phyloP scores from a whole-genome alignment of 2,888 invertebrate genomes.

The Dolomedes plantarius region DNA sequence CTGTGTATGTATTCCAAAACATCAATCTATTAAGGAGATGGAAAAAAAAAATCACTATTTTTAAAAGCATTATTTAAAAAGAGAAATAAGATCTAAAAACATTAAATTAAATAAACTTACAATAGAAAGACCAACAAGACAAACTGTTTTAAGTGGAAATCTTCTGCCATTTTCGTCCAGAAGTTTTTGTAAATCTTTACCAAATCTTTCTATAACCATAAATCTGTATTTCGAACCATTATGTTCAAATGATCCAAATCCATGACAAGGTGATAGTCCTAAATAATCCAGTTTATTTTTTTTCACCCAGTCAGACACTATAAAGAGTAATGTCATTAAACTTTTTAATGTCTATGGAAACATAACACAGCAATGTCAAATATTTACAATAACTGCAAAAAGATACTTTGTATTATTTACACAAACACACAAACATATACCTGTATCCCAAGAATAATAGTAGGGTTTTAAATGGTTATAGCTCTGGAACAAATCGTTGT shows the following conservation, averaged over 20 bases:
- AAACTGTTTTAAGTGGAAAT: constrained; percentile 86
- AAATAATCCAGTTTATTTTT: constrained; percentile 50
- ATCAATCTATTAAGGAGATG: constrained; percentile 82
- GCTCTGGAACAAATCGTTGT: no score
- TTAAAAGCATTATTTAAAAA: no score
- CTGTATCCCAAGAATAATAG: no score
- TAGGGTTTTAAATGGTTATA: no score
- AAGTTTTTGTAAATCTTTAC: constrained; percentile 88
- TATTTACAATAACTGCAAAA: no score
- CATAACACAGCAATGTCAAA: no score
- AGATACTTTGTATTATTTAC: no score
- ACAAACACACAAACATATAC: no score
- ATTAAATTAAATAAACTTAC: constrained; percentile 28
- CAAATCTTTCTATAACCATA: constrained; percentile 93
- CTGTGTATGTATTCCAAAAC: constrained; percentile 94
- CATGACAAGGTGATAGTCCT: constrained; percentile 55
- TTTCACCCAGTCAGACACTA: constrained; percentile 45
- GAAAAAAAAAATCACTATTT: background rate
- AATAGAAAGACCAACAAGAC: constrained; percentile 87
- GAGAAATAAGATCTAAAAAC: no score
- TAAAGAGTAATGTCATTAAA: no score
- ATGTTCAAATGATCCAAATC: constrained; percentile 81
- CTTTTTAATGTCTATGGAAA: background rate
- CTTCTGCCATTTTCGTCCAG: constrained; percentile 82
- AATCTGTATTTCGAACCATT: constrained; percentile 89